Base-by-base conservation (phyloP, 2,888 invertebrate species). In the Cephalotes varians region DNA sequence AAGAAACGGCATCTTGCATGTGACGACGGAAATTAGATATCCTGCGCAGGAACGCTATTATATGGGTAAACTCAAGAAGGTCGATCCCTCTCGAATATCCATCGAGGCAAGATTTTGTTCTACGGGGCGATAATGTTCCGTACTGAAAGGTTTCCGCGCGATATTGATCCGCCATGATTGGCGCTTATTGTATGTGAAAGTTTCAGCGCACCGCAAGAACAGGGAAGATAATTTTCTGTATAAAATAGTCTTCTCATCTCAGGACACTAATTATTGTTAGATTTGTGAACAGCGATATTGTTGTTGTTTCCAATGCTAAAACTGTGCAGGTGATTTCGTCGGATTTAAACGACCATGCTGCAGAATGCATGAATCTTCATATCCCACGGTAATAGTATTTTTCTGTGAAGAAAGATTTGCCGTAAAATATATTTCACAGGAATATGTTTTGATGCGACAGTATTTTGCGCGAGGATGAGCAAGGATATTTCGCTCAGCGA, bases 391-490 rank as follows among this genome's bases (percentile, higher is more conserved):
- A 34, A 37, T 56, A 34, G 31, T 44, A 67, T 56, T 31, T 77
- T 18, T 21, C 21, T 25, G 7, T 3, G 44, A n/a, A 44, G 37
- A 56, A 56, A 34, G 34, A 77, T 77, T 44, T 31, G 37, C 44
- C 40, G 40, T 54, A 10, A 18, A 76, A 76, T 65, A 54, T 54
- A 65, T 65, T 65, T 76, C 65, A 28, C 40, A 15, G 10, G 31
- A 21, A 85, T 85, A 77, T 85, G 84, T 87, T 74, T 84, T 69
- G 67, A 81, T 73, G 71, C 81, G 84, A 84, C 79, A 56, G 77
- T 85, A 88, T 85, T 87, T 88, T 84, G 76, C 82, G 67, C 67
- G 34, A 76, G 84, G 81, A 77, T 76, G 74, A 77, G 74, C 82
- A 62, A 60, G 76, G 69, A 87, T 88, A 83, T 62, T 81, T 73